Base-by-base conservation (phyloP, 1,140 invertebrate genomes). In the Brachionus koreanus region DNA sequence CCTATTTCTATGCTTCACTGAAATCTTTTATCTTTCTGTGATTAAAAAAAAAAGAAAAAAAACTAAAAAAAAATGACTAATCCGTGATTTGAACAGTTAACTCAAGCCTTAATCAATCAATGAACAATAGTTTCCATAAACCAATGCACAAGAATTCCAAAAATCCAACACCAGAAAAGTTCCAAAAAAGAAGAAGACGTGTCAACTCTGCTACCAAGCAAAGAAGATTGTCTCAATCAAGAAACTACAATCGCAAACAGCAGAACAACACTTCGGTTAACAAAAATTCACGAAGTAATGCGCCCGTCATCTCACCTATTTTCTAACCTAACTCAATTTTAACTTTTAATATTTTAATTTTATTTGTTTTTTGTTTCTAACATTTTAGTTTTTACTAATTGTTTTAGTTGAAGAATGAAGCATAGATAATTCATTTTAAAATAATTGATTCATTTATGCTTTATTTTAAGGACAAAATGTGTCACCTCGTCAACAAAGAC, bases 191-290 rank as follows among this genome's bases (percentile, higher is more conserved):
- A 77, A 52, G 49, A 6, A 12, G 16, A 35, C 46, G 52, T 19
- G 35, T 79, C 16, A 79, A 79, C 49, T 79, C 76, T 33, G 76
- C 23, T n/a, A 79, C 61, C 12, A 79, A 37, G 57, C 76, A 79
- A 65, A 57, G 76, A 61, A 79, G 35, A 42, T 35, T 79, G 29
- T 79, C 76, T 61, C 29, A 79, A 61, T 57, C 49, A 6, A 57
- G 76, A 79, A 57, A 33, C 12, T 12, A 10, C 7, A 5, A 1
- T 25, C 16, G 16, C 61, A 79, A 42, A 61, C 76, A 57, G 57
- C 39, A 65, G 3, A 25, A 16, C 52, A 61, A 61, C 12, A 37
- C 35, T 37, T 61, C 76, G 49, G 39, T 79, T 61, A 63, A 19
- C 25, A 57, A 79, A 5, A 79, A 61, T 5, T 23, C 35, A 10